Conservation (phyloP, 2,113 vertebrate species). For the Ciconia boyciana region DNA sequence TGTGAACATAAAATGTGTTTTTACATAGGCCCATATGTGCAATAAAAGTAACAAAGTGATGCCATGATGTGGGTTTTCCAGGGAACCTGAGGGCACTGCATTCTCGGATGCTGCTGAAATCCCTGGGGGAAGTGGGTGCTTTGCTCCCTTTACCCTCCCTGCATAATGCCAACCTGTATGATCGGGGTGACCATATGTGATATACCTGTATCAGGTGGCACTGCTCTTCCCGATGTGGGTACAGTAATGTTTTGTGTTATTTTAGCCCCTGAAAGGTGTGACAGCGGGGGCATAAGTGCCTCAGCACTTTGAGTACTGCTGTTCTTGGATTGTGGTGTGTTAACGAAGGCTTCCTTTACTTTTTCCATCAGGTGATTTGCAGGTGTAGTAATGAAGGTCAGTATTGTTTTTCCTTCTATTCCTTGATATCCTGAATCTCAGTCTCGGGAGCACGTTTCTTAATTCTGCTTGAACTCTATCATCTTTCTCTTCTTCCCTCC, state of each 20-base stretch:
- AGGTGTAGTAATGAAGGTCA: constrained; percentile 73
- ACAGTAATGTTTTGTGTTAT: not conserved
- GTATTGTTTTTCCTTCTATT: not conserved
- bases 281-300: not conserved
- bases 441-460: fast-evolving
- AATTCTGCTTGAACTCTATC: not conserved
- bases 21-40: not conserved
- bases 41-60: fast-evolving
- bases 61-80: not conserved
- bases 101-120: not conserved
- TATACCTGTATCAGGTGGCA: not conserved
- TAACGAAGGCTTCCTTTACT: not conserved
- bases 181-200: not conserved
- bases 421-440: not conserved
- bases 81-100: not conserved
- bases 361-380: constrained; percentile 74
- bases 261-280: not conserved
- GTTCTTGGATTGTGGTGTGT: not conserved
- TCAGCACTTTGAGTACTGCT: not conserved
- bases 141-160: not conserved
- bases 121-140: not conserved
- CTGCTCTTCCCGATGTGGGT: not conserved
- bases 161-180: not conserved
- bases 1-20: not conserved
- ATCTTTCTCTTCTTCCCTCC: not conserved